These are phyloP conservation scores for Pseudachorutes palmiensis DNA, from an alignment of 1,140 invertebrate genomes.

Conservation along the genomic window DNA sequence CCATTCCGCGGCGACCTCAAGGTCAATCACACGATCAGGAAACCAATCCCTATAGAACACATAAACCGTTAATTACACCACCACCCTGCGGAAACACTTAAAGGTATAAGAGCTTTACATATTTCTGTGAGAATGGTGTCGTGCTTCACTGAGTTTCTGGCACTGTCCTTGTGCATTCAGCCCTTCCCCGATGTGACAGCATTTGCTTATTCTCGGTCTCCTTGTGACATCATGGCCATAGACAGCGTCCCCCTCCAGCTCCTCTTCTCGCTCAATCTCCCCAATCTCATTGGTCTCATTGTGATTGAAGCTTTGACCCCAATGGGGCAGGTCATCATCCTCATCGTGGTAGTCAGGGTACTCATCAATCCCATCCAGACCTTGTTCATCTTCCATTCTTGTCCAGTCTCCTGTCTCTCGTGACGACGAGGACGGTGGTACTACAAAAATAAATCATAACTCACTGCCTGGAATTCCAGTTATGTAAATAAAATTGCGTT, in stretches of 20 bases:
- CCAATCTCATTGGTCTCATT: slow-evolving; percentile 2
- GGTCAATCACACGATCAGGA: slow-evolving; percentile 25
- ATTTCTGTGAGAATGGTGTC: slow-evolving; percentile 14
- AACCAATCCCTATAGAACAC: slow-evolving; percentile 28
- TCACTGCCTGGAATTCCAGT: too few species aligned
- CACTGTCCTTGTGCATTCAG: slow-evolving; percentile 24
- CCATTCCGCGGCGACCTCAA: neutral
- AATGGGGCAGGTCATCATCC: neutral
- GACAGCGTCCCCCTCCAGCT: neutral
- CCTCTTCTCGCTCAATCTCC: neutral
- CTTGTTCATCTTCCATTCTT: too few species aligned
- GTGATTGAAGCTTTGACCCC: neutral
- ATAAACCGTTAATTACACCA: slow-evolving; percentile 3
- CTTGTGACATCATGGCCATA: neutral
- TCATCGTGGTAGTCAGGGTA: neutral
- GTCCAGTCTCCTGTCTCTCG: too few species aligned
- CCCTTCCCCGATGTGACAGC: slow-evolving; percentile 23
- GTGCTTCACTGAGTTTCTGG: neutral
- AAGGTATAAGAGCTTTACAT: slow-evolving; percentile 5
- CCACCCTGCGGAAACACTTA: neutral
- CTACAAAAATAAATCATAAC: too few species aligned
- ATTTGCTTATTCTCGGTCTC: slow-evolving; percentile 32
- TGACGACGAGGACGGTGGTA: too few species aligned
- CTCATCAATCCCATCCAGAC: too few species aligned
- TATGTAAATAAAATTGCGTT: too few species aligned